Conservation (phyloP, 2,888 invertebrate genomes). For the Synanthedon tipuliformis region DNA sequence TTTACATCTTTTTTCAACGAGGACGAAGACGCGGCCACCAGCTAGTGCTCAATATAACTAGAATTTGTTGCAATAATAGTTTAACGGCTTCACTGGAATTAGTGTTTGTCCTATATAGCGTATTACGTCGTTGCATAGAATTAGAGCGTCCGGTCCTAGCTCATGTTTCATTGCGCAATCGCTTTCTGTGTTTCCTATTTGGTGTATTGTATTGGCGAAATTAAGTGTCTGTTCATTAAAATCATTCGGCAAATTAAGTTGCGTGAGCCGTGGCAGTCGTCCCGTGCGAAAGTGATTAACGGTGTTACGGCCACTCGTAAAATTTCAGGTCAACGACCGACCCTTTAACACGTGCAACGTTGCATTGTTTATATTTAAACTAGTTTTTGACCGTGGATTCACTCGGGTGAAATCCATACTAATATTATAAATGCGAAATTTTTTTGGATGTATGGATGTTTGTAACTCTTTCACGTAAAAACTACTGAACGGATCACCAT, state of each 20-base stretch:
- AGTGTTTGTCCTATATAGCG: not conserved
- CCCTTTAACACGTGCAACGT: slow-evolving; percentile 40
- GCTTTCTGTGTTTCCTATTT: not conserved
- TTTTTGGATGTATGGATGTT: too few species aligned
- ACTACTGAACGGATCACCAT: too few species aligned
- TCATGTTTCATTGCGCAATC: not conserved
- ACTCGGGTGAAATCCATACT: too few species aligned
- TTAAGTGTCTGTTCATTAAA: not conserved
- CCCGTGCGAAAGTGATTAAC: slow-evolving; percentile 52
- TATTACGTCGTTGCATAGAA: not conserved
- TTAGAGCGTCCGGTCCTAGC: not conserved
- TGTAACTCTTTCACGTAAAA: too few species aligned
- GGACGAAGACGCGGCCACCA: too few species aligned
- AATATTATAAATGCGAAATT: too few species aligned
- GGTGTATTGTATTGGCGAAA: not conserved
- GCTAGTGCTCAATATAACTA: too few species aligned
- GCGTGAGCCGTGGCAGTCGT: slow-evolving; percentile 24
- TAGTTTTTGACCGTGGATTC: too few species aligned
- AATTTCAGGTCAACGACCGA: slow-evolving; percentile 50
- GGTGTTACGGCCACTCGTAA: slow-evolving; percentile 23
- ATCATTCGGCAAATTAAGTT: slow-evolving; percentile 11
- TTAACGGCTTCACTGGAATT: not conserved
- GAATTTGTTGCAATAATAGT: too few species aligned
- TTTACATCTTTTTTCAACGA: too few species aligned
- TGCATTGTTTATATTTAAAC: not conserved